Base-by-base conservation (phyloP, 2,797 vertebrate genomes). In the Aplochiton taeniatus region DNA sequence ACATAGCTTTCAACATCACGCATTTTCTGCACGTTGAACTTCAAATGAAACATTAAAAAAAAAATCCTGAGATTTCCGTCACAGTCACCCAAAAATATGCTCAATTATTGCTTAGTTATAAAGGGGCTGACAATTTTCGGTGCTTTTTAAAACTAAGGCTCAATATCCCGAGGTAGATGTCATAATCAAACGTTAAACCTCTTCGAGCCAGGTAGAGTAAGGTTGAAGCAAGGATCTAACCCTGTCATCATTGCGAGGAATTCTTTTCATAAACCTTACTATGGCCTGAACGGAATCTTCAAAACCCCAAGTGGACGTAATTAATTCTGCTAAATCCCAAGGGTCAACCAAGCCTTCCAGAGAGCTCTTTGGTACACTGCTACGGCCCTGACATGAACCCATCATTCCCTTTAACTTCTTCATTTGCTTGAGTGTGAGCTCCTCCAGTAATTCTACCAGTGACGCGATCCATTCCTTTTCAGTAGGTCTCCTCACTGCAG, bases 361-460 rank as follows among this genome's bases (percentile, higher is more conserved):
- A 16, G 57, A n/a, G n/a, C 57, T 46, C 43, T 19, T 18, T 4
- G 57, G 11, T 16, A 58, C 8, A 11, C n/a, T 2, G 1, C 7
- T 6, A 8, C 17, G 57, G 4, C 6, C 42, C 17, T 46, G 17
- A 4, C 11, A 11, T 4, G 11, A 13, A 10, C 42, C 46, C 57
- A 58, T 58, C 43, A 58, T 11, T 58, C 43, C 16, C 44, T 46
- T 58, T 6, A 58, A 9, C 57, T 16, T 58, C 43, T 45, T 58
- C 17, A 0, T 12, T 12, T 58, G 11, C 7, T 45, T 13, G 1
- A 8, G 12, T 6, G 16, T 7, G 1, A 58, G 57, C 4, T 58
- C 10, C 6, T 46, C 11, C 8, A 58, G 42, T 12, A 58, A 45
- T 0, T 45, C 3, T 11, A 9, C 7, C 44, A 58, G n/a, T 0